Evolutionary conservation across 2,888 invertebrate species (phyloP).

Genomic region (Sphaerophoria rueppellii): DNA sequence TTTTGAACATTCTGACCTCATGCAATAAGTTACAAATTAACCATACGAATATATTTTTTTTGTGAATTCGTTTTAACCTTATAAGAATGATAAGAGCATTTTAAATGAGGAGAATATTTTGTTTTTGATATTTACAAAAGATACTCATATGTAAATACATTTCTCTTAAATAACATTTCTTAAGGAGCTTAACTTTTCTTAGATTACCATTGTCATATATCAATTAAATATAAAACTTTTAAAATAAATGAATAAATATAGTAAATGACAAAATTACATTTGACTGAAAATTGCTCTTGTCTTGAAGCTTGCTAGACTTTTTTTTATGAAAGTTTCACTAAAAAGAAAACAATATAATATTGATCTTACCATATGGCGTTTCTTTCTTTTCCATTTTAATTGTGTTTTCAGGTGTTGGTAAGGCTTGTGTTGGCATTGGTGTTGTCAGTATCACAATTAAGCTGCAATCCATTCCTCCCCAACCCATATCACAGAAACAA

Average conservation of each 20-base stretch:
- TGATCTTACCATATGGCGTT: conserved; percentile 94
- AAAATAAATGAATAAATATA: background rate
- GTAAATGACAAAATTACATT: background rate
- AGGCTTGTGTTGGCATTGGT: conserved; percentile 83
- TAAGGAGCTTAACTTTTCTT: conserved; percentile 23
- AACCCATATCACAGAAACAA: conserved; percentile 95
- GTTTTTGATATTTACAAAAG: background rate
- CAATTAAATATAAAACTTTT: background rate
- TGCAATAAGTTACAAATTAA: too few species aligned
- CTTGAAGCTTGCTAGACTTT: background rate
- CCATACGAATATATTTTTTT: too few species aligned
- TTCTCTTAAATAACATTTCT: conserved; percentile 22
- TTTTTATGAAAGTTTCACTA: background rate
- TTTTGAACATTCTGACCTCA: too few species aligned
- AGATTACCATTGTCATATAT: conserved; percentile 76
- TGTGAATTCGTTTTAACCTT: too few species aligned
- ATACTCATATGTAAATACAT: conserved; percentile 6
- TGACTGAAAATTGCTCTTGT: background rate
- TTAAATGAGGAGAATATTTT: too few species aligned
- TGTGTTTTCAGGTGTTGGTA: conserved; percentile 85
- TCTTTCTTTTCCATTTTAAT: conserved; percentile 92
- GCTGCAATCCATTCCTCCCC: conserved; percentile 94
- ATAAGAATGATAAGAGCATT: too few species aligned
- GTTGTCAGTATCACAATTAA: conserved; percentile 88
- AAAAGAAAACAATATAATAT: conserved; percentile 5